Evolutionary conservation across 2,888 invertebrate genomes (phyloP).

Genomic region (Trissolcus japonicus): DNA sequence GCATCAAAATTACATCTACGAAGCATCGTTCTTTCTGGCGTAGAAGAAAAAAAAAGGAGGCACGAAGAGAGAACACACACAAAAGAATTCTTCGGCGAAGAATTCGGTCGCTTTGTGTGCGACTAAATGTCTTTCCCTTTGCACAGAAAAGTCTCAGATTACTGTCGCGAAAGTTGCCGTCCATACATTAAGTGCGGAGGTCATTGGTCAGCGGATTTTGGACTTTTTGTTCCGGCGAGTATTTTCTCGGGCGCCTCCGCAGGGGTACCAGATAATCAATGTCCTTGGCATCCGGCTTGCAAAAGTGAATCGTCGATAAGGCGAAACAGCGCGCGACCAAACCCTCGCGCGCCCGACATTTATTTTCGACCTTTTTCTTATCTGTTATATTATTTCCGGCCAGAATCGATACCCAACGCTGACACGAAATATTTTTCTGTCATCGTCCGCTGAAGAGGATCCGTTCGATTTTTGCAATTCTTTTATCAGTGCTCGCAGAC

Average conservation of each 20-base stretch:
- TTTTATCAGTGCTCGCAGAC: slow-evolving; percentile 19
- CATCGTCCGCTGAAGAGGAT: slow-evolving; percentile 6
- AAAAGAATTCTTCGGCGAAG: slow-evolving; percentile 27
- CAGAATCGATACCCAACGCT: slow-evolving; percentile 27
- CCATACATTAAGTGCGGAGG: slow-evolving; percentile 28
- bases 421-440: slow-evolving; percentile 28
- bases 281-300: slow-evolving; percentile 32
- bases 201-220: slow-evolving; percentile 45
- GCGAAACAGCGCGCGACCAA: slow-evolving; percentile 21
- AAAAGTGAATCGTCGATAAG: slow-evolving; percentile 44
- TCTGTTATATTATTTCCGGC: slow-evolving; percentile 38
- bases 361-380: slow-evolving; percentile 39
- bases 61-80: neutral
- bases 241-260: slow-evolving; percentile 23
- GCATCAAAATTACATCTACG: slow-evolving; percentile 7
- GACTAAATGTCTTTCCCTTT: slow-evolving; percentile 19
- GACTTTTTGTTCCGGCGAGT: slow-evolving; percentile 25
- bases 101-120: slow-evolving; percentile 27
- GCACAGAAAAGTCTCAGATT: slow-evolving; percentile 36
- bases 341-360: slow-evolving; percentile 23
- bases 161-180: slow-evolving; percentile 35
- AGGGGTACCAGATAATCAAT: slow-evolving; percentile 29
- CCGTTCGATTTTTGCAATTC: slow-evolving; percentile 1
- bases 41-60: neutral
- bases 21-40: neutral